These are phyloP conservation scores for Aphis gossypii DNA, from an alignment of 1,140 invertebrate species.

Conservation along the genomic window DNA sequence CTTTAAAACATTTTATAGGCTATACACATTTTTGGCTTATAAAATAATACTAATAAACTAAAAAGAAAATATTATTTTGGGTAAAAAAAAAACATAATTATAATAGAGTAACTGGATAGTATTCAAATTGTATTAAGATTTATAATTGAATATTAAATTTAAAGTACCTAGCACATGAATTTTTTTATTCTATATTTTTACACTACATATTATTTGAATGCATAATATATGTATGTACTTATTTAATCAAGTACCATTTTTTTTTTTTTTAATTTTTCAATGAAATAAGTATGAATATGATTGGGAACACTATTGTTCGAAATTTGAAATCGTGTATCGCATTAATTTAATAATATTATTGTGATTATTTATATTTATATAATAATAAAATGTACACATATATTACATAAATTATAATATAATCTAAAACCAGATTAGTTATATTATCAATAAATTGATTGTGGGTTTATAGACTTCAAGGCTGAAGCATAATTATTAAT, in stretches of 20 bases:
- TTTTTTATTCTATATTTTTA: too few relatives aligned
- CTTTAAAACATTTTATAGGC: background rate
- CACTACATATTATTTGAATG: too few relatives aligned
- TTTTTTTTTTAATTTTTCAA: too few relatives aligned
- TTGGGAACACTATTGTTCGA: background rate
- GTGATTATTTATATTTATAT: background rate
- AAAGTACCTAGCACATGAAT: too few relatives aligned
- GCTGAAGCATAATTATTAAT: background rate
- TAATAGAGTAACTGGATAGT: background rate
- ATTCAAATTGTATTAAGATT: background rate
- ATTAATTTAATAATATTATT: background rate
- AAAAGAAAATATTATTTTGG: background rate
- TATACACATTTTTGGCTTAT: too few relatives aligned
- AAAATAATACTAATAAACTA: background rate
- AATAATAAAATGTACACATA: background rate
- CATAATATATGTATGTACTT: too few relatives aligned
- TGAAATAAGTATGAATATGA: background rate
- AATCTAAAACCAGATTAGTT: too few relatives aligned
- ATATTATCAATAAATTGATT: background rate
- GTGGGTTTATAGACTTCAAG: background rate
- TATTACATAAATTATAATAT: too few relatives aligned
- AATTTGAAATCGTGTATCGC: background rate
- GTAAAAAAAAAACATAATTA: background rate
- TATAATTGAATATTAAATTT: too few relatives aligned
- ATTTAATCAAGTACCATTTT: too few relatives aligned